Evolutionary conservation across 2,888 invertebrate genomes (phyloP).

Genomic region (Noctuana brunneofusca): DNA sequence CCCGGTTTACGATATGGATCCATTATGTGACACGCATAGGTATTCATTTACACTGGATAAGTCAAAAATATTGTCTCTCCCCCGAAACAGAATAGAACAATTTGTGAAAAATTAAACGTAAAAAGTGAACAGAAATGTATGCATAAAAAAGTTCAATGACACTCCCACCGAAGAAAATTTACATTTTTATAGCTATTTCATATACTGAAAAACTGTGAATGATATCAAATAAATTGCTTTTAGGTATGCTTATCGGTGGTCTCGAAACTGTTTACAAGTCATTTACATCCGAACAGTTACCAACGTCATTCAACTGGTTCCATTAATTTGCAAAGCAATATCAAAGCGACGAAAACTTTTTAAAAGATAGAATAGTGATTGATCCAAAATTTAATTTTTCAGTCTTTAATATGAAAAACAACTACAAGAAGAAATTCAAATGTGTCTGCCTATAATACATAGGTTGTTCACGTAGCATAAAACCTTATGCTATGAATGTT

Average conservation of each 20-base stretch:
- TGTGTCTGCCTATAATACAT: too few species aligned
- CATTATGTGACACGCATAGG: background rate
- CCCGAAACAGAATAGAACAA: too few species aligned
- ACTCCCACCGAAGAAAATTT: slow-evolving; percentile 20
- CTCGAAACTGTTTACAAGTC: slow-evolving; percentile 19
- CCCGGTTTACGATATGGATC: background rate
- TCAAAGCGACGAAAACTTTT: slow-evolving; percentile 6
- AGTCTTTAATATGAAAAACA: too few species aligned
- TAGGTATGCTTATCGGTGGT: slow-evolving; percentile 13
- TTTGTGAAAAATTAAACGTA: background rate
- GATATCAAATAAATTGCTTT: slow-evolving; percentile 14
- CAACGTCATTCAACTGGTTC: slow-evolving; percentile 12
- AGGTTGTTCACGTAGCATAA: too few species aligned
- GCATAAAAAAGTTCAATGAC: slow-evolving; percentile 17
- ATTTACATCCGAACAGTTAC: slow-evolving; percentile 19
- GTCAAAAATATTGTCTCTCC: background rate
- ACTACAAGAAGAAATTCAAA: too few species aligned
- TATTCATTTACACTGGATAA: background rate
- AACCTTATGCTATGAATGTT: too few species aligned
- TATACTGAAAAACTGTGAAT: slow-evolving; percentile 12
- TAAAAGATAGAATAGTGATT: too few species aligned
- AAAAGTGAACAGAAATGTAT: slow-evolving; percentile 5
- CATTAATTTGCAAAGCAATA: slow-evolving; percentile 23
- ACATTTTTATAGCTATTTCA: slow-evolving; percentile 19
- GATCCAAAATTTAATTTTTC: too few species aligned